phyloP scores from a whole-genome alignment of 2,113 vertebrate genomes.

The Panthera uncia region DNA sequence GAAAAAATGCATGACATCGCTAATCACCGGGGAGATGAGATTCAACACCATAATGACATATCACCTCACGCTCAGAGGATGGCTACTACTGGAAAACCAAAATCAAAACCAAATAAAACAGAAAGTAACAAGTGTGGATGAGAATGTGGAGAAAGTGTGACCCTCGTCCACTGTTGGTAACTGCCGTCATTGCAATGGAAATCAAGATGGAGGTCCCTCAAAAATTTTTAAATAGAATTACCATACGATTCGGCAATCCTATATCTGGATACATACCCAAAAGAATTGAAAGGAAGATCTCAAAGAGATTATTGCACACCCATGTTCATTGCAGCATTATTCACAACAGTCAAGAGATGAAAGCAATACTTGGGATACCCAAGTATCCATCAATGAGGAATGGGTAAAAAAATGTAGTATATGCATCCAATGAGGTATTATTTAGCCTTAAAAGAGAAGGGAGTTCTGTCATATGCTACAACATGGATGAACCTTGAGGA shows the following conservation, averaged over 20 bases:
- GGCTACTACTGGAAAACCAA: not conserved
- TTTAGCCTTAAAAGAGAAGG: not conserved
- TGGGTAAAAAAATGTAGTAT: not conserved
- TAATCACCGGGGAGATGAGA: not conserved
- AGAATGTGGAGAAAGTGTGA: not conserved
- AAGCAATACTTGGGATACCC: not conserved
- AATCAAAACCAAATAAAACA: not conserved
- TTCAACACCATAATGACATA: not conserved
- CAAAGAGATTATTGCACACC: not conserved
- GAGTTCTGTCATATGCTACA: not conserved
- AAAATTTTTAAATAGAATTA: not conserved
- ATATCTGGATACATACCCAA: not conserved
- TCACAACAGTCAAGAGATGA: not conserved
- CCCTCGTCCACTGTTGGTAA: not conserved
- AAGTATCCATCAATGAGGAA: not conserved
- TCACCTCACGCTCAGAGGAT: not conserved
- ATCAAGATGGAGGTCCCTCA: not conserved
- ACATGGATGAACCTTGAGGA: not conserved
- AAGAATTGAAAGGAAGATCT: not conserved
- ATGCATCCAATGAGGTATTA: not conserved
- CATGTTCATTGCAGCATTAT: not conserved
- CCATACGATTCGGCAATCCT: not conserved
- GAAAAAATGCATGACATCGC: not conserved
- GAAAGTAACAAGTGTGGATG: not conserved
- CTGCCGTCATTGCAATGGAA: not conserved